These are phyloP conservation scores for Pyrgilauda ruficollis DNA, from an alignment of 2,113 vertebrate species.

Conservation along the genomic window DNA sequence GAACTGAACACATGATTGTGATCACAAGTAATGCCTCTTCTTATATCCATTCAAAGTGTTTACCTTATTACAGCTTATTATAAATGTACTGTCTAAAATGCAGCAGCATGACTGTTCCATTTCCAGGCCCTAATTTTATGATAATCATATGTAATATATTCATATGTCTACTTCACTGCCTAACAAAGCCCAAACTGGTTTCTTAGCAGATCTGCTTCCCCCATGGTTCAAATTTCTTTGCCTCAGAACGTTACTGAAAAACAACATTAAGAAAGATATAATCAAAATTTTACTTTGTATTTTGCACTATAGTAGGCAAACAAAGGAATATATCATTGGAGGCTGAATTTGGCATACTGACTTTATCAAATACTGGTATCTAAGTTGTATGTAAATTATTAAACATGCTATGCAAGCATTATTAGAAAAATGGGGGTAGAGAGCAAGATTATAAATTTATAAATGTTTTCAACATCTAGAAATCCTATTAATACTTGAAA, in stretches of 20 bases:
- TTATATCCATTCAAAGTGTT: slow-evolving; percentile 70
- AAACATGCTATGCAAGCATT: slow-evolving; percentile 22
- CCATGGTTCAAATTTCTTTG: background rate
- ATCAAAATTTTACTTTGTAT: slow-evolving; percentile 13
- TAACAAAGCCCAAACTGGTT: slow-evolving; percentile 68
- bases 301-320: background rate
- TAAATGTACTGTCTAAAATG: slow-evolving; percentile 75
- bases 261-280: background rate
- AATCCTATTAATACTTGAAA: slow-evolving; percentile 24
- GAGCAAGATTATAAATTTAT: slow-evolving; percentile 26
- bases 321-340: background rate
- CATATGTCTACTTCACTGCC: slow-evolving; percentile 57
- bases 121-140: slow-evolving; percentile 77
- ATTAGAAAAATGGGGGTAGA: slow-evolving; percentile 10
- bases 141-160: slow-evolving; percentile 77
- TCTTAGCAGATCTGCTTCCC: slow-evolving; percentile 17
- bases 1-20: slow-evolving; percentile 63
- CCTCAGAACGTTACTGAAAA: background rate
- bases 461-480: background rate
- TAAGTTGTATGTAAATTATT: slow-evolving; percentile 66
- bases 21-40: slow-evolving; percentile 68
- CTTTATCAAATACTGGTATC: slow-evolving; percentile 29
- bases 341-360: background rate
- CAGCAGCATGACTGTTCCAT: slow-evolving; percentile 71
- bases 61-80: slow-evolving; percentile 76